These are phyloP conservation scores for Agrochola circellaris DNA, from an alignment of 2,888 invertebrate species.

Conservation along the genomic window DNA sequence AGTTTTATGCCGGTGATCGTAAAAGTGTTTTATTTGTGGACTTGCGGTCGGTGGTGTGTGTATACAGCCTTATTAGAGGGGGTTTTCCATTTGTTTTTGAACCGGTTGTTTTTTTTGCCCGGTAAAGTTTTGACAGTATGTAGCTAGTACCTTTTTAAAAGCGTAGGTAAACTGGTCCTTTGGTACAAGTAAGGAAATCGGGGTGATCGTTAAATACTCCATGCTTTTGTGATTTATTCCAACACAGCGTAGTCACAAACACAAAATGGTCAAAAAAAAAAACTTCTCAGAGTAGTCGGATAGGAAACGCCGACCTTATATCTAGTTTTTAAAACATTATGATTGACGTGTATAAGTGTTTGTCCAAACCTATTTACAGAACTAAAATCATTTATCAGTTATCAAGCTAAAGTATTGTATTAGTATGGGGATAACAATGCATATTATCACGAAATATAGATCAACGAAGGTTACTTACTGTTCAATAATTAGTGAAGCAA, in stretches of 20 bases:
- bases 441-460: background rate
- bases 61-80: conserved; percentile 39
- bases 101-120: conserved; percentile 20
- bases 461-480: background rate
- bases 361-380: background rate
- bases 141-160: background rate
- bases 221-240: background rate
- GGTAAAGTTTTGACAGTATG: conserved; percentile 1
- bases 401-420: background rate
- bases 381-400: background rate
- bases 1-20: conserved; percentile 61
- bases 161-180: too few relatives aligned
- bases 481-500: background rate
- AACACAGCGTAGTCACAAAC: background rate
- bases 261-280: background rate
- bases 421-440: background rate
- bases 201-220: background rate
- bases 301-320: too few relatives aligned
- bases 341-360: too few relatives aligned
- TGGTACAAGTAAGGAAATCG: background rate
- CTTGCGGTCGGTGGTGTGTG: conserved; percentile 51
- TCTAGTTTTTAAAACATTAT: too few relatives aligned
- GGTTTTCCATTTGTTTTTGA: conserved; percentile 27
- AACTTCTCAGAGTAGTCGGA: too few relatives aligned
- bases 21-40: conserved; percentile 64